phyloP scores from a whole-genome alignment of 2,797 vertebrate genomes.

The Podarcis siculus region DNA sequence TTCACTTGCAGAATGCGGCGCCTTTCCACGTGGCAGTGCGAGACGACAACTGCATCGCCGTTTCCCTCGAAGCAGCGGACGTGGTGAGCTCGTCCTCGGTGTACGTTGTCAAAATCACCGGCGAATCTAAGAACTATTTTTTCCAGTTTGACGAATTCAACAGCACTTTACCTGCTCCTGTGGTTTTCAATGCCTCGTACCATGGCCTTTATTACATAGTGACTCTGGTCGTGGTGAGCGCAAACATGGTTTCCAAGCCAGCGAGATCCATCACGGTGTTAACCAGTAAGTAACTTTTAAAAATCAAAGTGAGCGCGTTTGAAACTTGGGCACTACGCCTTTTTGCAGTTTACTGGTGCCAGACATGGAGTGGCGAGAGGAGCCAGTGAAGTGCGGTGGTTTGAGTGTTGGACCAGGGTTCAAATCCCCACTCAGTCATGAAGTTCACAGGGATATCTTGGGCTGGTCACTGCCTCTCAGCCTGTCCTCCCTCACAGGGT shows the following conservation, averaged over 20 bases:
- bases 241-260: conserved; percentile 83
- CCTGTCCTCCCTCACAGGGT: too few relatives aligned
- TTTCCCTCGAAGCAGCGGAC: conserved; percentile 85
- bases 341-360: not conserved
- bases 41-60: conserved; percentile 81
- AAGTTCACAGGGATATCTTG: too few relatives aligned
- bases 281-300: conserved; percentile 85
- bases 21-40: conserved; percentile 84
- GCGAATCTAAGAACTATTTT: conserved; percentile 86
- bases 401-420: too few relatives aligned
- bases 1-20: conserved; percentile 73
- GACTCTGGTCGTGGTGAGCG: conserved; percentile 84
- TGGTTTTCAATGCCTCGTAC: conserved; percentile 87
- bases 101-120: conserved; percentile 89
- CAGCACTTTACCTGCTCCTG: conserved; percentile 78
- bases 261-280: conserved; percentile 83
- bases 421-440: too few relatives aligned
- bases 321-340: rapidly evolving
- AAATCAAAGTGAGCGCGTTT: not conserved
- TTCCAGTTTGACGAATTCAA: conserved; percentile 85
- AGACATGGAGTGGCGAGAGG: too few relatives aligned
- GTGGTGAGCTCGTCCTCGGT: conserved; percentile 79
- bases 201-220: conserved; percentile 91
- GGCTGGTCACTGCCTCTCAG: too few relatives aligned
- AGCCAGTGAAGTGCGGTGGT: too few relatives aligned